Evolutionary conservation across 2,888 invertebrate species (phyloP), one percentile per base, ranked within the genome.

Genomic region (Tuberolachnus salignus): DNA sequence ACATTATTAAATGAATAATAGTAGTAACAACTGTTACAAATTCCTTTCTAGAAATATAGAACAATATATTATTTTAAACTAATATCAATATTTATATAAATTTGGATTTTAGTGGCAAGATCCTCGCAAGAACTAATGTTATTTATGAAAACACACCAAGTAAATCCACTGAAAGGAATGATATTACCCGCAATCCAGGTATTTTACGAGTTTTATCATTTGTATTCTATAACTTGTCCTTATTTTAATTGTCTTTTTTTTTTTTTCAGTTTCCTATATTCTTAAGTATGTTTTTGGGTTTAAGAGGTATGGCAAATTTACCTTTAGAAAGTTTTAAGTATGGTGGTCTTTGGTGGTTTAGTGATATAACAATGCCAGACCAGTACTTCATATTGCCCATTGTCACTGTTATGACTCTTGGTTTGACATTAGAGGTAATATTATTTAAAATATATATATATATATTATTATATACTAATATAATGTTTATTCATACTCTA

Each of bases 301-400:
- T 99, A 66, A 89, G 94, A 83, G 87, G 89, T 82, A 97, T 99
- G 97, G 91, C 95, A 1, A 92, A 92, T 84, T 89, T 92, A 46
- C 98, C 97, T 1, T 93, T 99, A 51, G 95, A 94, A 59, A 96
- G 96, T 84, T 89, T 98, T 89, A 89, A 90, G 82, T 88, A 90
- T 0, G 98, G 98, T 46, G 99, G 99, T 0, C 82, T 95, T 1
- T 91, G 89, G 83, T 99, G 98, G 98, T 97, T 99, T 85, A 87
- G 89, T 3, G 97, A 99, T 88, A 88, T 99, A 63, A 96, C 97
- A 0, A 85, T 94, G 13, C 89, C 93, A 3, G 99, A 99, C 87
- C 97, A 97, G 64, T 94, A 89, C 85, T 98, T 92, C 84, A 82
- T 94, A 16, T 87, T 99, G 80, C 98, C 98, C 0, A 9, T 96